A percentile compares a stretch with the other conserved stretches of the same genome.
phyloP scores from a whole-genome alignment of 53 echinoderm and acorn worm species.

The Stichopus horrens region DNA sequence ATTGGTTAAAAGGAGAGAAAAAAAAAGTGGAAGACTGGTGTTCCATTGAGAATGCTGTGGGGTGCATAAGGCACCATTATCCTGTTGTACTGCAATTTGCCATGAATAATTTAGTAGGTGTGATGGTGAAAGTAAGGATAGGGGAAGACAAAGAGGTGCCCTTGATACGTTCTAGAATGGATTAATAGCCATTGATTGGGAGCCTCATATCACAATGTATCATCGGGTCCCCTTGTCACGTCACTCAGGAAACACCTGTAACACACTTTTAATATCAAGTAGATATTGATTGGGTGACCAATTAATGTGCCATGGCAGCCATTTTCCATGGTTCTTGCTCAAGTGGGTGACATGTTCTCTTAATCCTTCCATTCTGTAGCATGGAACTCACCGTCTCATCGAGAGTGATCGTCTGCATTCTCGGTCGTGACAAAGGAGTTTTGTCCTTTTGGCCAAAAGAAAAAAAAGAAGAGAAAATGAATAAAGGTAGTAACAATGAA shows the following conservation, averaged over 20 bases:
- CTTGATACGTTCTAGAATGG: slow-evolving; percentile 32
- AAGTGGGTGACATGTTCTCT: neutral
- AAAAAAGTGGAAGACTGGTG: neutral
- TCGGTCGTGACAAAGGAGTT: neutral
- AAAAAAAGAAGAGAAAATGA: neutral
- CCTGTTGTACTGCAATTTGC: neutral
- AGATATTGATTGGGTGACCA: slow-evolving; percentile 18
- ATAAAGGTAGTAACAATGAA: neutral
- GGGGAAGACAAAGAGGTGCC: slow-evolving; percentile 4
- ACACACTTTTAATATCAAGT: slow-evolving; percentile 26
- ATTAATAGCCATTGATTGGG: slow-evolving; percentile 11
- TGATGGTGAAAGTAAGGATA: neutral
- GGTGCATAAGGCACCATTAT: slow-evolving; percentile 31
- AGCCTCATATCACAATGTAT: neutral
- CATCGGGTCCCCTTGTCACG: neutral
- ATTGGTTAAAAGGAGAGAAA: neutral
- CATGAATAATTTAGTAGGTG: slow-evolving; percentile 34
- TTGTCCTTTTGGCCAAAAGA: neutral
- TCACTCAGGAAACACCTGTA: slow-evolving; percentile 39
- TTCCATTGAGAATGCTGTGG: slow-evolving; percentile 11
- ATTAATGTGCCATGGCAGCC: neutral
- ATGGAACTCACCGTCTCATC: neutral
- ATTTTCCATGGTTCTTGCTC: neutral
- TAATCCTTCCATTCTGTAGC: neutral
- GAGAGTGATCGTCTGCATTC: neutral